A percentile compares a stretch with the other conserved stretches of the same genome.
These are phyloP conservation scores for Phortica okadai DNA, from an alignment of 2,888 invertebrate genomes.

Conservation along the genomic window DNA sequence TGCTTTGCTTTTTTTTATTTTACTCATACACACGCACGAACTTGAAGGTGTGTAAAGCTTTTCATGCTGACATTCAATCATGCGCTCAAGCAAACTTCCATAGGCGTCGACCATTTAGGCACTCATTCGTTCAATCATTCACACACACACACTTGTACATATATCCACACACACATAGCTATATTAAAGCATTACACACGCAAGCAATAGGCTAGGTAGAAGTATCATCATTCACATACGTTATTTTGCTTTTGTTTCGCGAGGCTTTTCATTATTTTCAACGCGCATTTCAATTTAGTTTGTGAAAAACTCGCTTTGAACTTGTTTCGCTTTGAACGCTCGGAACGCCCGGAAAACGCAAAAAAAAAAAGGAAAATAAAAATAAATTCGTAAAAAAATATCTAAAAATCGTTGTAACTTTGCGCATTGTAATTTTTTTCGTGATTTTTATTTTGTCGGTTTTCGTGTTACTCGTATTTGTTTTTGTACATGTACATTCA, in stretches of 20 bases:
- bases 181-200: constrained; percentile 16
- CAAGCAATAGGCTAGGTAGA: constrained; percentile 2
- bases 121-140: constrained; percentile 39
- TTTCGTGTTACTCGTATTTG: constrained; percentile 37
- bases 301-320: constrained; percentile 67
- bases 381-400: constrained; percentile 27
- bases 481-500: constrained; percentile 31
- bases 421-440: constrained; percentile 53
- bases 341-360: constrained; percentile 35
- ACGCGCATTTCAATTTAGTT: constrained; percentile 69
- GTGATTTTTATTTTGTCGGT: constrained; percentile 57
- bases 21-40: constrained; percentile 13
- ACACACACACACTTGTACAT: constrained; percentile 12
- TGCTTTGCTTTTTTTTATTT: constrained; percentile 14
- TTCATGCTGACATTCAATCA: constrained; percentile 52
- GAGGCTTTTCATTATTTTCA: constrained; percentile 63
- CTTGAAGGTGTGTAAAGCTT: constrained; percentile 32
- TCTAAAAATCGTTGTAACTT: constrained; percentile 46
- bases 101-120: constrained; percentile 29
- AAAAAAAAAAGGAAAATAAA: constrained; percentile 24
- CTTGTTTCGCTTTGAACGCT: constrained; percentile 56
- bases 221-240: constrained; percentile 5
- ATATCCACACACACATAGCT: neutral
- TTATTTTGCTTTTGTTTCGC: constrained; percentile 28
- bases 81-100: constrained; percentile 43